Percentiles rank a stretch among this genome's conserved stretches.
phyloP scores from a whole-genome alignment of 1,140 invertebrate species.

The Cotesia vestalis region DNA sequence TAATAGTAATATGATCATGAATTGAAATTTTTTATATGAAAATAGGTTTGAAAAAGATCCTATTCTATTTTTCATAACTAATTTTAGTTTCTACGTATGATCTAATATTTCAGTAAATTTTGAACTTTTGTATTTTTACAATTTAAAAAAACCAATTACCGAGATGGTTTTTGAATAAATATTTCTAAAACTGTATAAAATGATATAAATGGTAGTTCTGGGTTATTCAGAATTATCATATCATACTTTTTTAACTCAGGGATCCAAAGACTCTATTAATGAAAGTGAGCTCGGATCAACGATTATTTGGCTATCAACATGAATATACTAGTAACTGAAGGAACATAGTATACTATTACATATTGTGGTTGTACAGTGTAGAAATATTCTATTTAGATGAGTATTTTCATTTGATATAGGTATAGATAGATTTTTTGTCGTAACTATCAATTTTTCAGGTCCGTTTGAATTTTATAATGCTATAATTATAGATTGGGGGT shows the following conservation, averaged over 20 bases:
- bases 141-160: background rate
- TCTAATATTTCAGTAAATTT: background rate
- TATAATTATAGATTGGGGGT: background rate
- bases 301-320: constrained; percentile 1
- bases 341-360: background rate
- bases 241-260: constrained; percentile 20
- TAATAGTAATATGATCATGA: no score
- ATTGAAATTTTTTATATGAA: background rate
- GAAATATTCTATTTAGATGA: background rate
- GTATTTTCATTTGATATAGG: background rate
- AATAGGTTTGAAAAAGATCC: no score
- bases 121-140: no score
- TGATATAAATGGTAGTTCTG: background rate
- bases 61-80: no score
- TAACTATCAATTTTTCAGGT: background rate
- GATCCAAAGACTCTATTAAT: constrained; percentile 31
- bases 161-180: constrained; percentile 1
- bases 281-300: constrained; percentile 27
- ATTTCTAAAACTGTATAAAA: constrained; percentile 14
- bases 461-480: background rate
- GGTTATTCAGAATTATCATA: constrained; percentile 8
- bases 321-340: background rate
- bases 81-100: no score
- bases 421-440: background rate
- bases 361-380: constrained; percentile 10